Conservation (phyloP, 2,888 invertebrate species). For the Drosophila lacicola region DNA sequence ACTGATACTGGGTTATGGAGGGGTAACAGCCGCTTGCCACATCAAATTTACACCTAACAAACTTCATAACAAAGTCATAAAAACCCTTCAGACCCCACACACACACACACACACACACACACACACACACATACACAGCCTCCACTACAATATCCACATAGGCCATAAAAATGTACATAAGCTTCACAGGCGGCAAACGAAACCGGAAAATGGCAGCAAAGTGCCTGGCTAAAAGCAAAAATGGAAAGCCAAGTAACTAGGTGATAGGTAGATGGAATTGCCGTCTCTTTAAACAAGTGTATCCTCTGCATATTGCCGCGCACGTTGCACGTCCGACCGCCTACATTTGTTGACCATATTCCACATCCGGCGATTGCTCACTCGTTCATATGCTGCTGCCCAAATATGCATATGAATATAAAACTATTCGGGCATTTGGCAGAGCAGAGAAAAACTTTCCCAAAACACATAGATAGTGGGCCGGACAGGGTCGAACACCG, state of each 20-base stretch:
- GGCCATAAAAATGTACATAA: conserved; percentile 64
- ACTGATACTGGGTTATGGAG: conserved; percentile 51
- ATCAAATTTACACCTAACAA: conserved; percentile 80
- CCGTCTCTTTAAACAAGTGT: conserved; percentile 68
- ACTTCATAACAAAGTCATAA: conserved; percentile 79
- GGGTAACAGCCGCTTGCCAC: conserved; percentile 52
- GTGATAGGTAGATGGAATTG: conserved; percentile 22
- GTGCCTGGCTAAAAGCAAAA: conserved; percentile 35
- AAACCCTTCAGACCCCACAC: conserved; percentile 37
- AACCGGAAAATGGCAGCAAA: conserved; percentile 26
- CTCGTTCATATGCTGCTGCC: conserved; percentile 47
- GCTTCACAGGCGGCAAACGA: conserved; percentile 35
- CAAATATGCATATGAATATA: conserved; percentile 79
- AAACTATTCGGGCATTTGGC: conserved; percentile 73
- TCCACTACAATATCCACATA: conserved; percentile 23
- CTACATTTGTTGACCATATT: conserved; percentile 5
- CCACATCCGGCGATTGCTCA: conserved; percentile 63
- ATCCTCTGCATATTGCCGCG: conserved; percentile 20
- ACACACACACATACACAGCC: not conserved
- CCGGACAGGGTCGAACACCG: not conserved
- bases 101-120: no score
- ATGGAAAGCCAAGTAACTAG: conserved; percentile 39
- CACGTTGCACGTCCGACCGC: not conserved
- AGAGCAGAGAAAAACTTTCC: conserved; percentile 37
- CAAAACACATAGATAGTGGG: conserved; percentile 8